Evolutionary conservation across 2,797 vertebrate genomes (phyloP).

Genomic region (Fringilla coelebs): DNA sequence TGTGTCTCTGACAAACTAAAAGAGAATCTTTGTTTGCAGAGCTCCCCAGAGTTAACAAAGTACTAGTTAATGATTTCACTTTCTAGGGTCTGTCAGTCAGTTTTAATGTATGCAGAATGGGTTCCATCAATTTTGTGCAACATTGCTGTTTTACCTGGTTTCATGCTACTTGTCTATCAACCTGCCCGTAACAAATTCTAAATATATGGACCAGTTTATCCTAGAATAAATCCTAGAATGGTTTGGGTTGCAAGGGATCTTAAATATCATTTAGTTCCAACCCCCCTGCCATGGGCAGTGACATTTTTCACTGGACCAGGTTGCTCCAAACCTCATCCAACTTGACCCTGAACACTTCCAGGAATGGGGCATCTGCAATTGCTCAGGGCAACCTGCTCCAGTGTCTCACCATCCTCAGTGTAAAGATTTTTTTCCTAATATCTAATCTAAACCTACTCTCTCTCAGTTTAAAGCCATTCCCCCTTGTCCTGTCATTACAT

Average conservation of each 20-base stretch:
- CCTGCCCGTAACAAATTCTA: background rate
- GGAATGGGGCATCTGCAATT: background rate
- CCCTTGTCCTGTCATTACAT: background rate
- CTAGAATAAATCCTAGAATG: background rate
- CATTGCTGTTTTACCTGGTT: background rate
- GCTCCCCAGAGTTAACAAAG: background rate
- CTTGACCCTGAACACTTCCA: background rate
- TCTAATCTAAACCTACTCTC: background rate
- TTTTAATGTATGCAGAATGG: background rate
- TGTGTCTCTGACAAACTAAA: constrained; percentile 5
- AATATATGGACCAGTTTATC: background rate
- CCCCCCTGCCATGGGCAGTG: background rate
- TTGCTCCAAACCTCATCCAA: background rate
- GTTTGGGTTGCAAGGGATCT: background rate
- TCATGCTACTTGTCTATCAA: background rate
- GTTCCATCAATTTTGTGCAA: background rate
- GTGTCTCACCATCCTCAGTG: background rate
- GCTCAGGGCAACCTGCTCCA: background rate
- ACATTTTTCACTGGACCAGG: background rate
- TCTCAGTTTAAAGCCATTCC: background rate
- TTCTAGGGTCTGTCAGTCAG: background rate
- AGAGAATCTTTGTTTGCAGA: constrained; percentile 49
- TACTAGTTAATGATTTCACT: constrained; percentile 16
- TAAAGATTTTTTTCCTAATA: background rate
- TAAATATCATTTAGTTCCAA: background rate